Percentiles rank a stretch among this genome's conserved stretches.
These are phyloP conservation scores for Neopelma chrysocephalum DNA, from an alignment of 2,797 vertebrate species.

Conservation along the genomic window DNA sequence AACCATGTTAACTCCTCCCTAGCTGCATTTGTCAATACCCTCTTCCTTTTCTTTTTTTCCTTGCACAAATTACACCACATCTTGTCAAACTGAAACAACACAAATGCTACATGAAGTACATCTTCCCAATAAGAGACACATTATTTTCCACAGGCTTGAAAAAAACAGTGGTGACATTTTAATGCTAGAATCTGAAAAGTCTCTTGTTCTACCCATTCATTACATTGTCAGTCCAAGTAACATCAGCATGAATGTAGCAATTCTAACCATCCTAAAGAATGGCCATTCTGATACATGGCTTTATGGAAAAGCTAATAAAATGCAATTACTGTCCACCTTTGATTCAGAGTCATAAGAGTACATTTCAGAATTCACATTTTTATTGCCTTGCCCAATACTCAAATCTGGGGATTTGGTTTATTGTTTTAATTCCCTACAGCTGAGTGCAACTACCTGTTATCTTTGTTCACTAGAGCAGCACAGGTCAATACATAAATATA, in stretches of 20 bases:
- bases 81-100: conserved; percentile 17
- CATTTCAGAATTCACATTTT: conserved; percentile 45
- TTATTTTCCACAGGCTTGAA: conserved; percentile 49
- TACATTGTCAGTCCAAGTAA: conserved; percentile 20
- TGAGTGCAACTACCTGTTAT: conserved; percentile 56
- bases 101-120: conserved; percentile 44
- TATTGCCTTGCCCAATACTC: conserved; percentile 1
- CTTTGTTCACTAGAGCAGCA: conserved; percentile 21
- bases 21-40: conserved; percentile 18
- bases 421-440: conserved; percentile 64
- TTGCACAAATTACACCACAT: background rate
- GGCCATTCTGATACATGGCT: conserved; percentile 27
- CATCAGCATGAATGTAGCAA: background rate
- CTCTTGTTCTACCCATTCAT: conserved; percentile 36
- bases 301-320: conserved; percentile 65
- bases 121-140: conserved; percentile 34
- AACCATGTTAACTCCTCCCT: conserved; percentile 60
- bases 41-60: conserved; percentile 27
- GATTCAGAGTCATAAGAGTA: conserved; percentile 54
- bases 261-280: background rate
- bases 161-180: conserved; percentile 56
- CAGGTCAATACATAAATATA: conserved; percentile 54
- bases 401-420: conserved; percentile 58
- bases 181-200: conserved; percentile 32
- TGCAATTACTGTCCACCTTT: conserved; percentile 60